Evolutionary conservation across 1,140 invertebrate genomes (phyloP).

Genomic region (Bombus waltoni): DNA sequence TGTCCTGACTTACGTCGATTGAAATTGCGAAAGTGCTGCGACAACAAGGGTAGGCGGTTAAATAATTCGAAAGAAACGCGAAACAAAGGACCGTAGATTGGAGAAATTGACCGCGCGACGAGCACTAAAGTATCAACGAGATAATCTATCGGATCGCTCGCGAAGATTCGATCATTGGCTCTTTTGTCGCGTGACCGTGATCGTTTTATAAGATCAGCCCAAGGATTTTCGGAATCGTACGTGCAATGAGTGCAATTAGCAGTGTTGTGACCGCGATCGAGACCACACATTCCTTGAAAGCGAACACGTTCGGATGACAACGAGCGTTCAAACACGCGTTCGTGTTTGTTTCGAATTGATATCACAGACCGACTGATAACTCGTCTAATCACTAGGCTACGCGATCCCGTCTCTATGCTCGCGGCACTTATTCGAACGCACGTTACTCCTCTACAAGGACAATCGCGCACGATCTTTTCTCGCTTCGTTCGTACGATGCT

Average conservation of each 20-base stretch:
- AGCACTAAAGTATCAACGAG: not conserved
- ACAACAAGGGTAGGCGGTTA: too few species aligned
- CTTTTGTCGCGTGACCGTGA: too few species aligned
- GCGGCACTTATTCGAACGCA: constrained; percentile 64
- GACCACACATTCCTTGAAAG: not conserved
- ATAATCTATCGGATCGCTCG: too few species aligned
- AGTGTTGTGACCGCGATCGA: not conserved
- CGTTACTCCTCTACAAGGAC: not conserved
- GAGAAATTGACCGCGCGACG: not conserved
- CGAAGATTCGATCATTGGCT: not conserved
- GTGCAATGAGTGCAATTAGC: not conserved
- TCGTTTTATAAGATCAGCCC: not conserved
- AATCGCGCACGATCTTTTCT: constrained; percentile 31
- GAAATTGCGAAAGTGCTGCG: too few species aligned
- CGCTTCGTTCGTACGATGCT: not conserved
- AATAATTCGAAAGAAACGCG: not conserved
- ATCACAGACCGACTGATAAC: constrained; percentile 62
- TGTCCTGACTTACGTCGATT: too few species aligned
- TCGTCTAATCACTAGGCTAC: constrained; percentile 57
- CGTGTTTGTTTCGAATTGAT: constrained; percentile 55
- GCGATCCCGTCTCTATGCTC: constrained; percentile 65
- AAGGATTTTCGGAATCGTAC: not conserved
- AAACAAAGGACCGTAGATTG: not conserved
- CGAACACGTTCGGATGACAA: not conserved
- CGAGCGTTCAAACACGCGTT: constrained; percentile 34